Conservation (phyloP, 2,113 vertebrate species). For the Saguinus midas region DNA sequence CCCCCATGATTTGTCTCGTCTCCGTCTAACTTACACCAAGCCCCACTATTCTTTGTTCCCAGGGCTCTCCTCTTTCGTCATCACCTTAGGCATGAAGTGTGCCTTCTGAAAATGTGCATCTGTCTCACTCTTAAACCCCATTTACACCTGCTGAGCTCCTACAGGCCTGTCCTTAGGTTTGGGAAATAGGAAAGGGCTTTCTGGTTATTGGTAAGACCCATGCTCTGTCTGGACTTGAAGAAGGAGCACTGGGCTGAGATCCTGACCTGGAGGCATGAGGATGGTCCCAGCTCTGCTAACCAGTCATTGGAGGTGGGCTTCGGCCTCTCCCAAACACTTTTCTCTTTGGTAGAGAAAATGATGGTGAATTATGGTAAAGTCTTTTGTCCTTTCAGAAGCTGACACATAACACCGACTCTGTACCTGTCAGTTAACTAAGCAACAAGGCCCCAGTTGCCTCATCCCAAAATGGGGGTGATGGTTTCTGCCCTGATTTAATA, state of each 20-base stretch:
- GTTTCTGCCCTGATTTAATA: background rate
- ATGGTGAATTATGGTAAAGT: background rate
- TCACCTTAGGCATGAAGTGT: background rate
- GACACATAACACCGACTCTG: fast-evolving
- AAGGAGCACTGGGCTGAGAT: background rate
- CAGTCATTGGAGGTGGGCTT: background rate
- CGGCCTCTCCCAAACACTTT: background rate
- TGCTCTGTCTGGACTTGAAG: background rate
- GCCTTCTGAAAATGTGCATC: background rate
- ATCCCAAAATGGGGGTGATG: background rate
- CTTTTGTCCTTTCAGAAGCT: background rate
- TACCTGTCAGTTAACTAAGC: background rate
- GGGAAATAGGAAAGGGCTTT: background rate
- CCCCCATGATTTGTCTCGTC: background rate
- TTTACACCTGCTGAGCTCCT: background rate
- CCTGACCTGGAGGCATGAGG: background rate
- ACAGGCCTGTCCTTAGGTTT: background rate
- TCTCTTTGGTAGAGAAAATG: background rate
- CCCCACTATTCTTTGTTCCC: background rate
- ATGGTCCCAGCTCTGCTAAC: background rate
- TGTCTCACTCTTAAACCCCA: background rate
- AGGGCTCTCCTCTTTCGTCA: background rate
- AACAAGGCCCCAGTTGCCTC: background rate
- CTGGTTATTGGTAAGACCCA: background rate
- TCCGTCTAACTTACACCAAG: background rate